phyloP scores from a whole-genome alignment of 2,113 vertebrate species.

The Lasiurus cinereus region DNA sequence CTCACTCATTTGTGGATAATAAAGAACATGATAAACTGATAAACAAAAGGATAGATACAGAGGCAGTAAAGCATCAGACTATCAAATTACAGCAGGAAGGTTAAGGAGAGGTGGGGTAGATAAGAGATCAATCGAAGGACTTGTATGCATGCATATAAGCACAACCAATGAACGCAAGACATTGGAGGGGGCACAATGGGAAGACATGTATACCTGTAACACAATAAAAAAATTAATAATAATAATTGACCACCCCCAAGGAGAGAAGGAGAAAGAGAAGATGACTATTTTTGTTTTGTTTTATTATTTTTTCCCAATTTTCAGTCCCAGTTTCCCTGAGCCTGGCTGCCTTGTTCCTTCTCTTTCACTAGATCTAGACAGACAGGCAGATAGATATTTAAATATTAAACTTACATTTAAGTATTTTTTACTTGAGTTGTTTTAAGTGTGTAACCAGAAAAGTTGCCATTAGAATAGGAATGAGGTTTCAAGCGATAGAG shows the following conservation, averaged over 20 bases:
- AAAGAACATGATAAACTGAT: no score
- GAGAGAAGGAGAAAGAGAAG: not conserved
- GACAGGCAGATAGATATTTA: not conserved
- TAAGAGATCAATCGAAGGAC: no score
- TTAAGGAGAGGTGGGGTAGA: no score
- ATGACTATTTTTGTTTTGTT: not conserved
- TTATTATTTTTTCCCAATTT: not conserved
- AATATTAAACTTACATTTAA: not conserved
- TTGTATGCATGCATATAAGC: no score
- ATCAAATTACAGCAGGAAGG: no score
- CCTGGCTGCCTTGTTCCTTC: not conserved
- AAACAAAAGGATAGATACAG: no score
- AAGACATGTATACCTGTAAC: no score
- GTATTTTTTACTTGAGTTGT: not conserved
- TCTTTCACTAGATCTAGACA: not conserved
- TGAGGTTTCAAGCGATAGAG: conserved; percentile 18
- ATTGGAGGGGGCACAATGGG: no score
- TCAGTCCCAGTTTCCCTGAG: not conserved
- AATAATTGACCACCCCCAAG: not conserved
- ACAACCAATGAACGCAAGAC: no score
- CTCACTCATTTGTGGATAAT: no score
- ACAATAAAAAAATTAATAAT: no score
- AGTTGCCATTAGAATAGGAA: conserved; percentile 20
- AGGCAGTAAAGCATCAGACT: no score
- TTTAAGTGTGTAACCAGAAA: not conserved